phyloP scores from a whole-genome alignment of 2,113 vertebrate species.

The Oncorhynchus clarkii region DNA sequence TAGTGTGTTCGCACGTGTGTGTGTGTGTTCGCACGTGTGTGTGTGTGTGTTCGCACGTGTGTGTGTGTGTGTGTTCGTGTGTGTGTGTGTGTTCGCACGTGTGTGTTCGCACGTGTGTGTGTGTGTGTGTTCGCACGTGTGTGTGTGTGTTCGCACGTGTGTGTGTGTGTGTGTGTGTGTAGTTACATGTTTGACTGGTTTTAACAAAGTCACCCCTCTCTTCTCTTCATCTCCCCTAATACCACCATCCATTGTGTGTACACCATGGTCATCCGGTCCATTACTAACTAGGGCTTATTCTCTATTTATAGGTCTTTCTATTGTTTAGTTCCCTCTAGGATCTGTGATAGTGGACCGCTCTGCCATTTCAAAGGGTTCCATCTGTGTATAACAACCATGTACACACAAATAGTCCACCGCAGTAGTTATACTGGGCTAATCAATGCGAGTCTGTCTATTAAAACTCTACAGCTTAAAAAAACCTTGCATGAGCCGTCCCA shows the following conservation, averaged over 20 bases:
- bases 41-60: neutral
- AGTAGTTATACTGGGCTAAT: neutral
- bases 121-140: neutral
- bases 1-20: neutral
- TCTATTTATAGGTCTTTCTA: slow-evolving; percentile 42
- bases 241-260: neutral
- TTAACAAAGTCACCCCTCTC: neutral
- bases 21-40: neutral
- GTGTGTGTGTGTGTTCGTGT: too few relatives aligned
- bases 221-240: neutral
- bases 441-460: neutral
- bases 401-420: neutral
- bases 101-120: neutral
- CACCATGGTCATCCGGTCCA: neutral
- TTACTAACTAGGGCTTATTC: neutral
- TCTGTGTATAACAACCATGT: neutral
- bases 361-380: slow-evolving; percentile 21
- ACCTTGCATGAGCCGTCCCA: neutral
- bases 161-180: neutral
- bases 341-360: neutral
- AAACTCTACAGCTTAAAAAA: neutral
- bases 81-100: too few relatives aligned
- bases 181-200: neutral
- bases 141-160: too few relatives aligned
- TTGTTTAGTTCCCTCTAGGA: slow-evolving; percentile 16